Evolutionary conservation across 2,113 vertebrate species (phyloP), one percentile per base, ranked within the genome.

Genomic region (Isurus oxyrinchus): DNA sequence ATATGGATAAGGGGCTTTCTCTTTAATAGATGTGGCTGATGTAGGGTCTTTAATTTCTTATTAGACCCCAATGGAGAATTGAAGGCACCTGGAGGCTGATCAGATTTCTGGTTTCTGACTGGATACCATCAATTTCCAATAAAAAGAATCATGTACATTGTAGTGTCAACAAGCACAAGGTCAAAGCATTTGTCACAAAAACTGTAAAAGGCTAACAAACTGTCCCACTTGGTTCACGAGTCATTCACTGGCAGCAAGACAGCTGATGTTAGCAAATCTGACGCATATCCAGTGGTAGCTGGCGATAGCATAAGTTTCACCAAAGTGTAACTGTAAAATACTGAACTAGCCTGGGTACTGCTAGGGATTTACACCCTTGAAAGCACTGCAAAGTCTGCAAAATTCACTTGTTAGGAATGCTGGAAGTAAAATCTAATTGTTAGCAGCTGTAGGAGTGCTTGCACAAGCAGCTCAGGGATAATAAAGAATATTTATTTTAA

Each of bases 341-440:
- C 16, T 90, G 49, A 55, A 57, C 53, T 57, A 57, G 31, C 44
- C 25, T 25, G 27, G 31, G 53, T 35, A 7, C 7, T 55, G 53
- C 49, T 53, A 27, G 86, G 19, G 23, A 55, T 27, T 53, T 57
- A 53, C 87, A 90, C 53, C 44, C 5, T 55, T 53, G 2, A 57
- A 25, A 90, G 11, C 25, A 31, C 55, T 31, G 49, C 53, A 90
- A 90, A 90, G 55, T 27, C 25, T 90, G 87, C 44, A 57, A 81
- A 57, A 90, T 57, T 35, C 87, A 90, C 27, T 88, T 90, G 53
- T 90, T 90, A 90, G 13, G 53, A 53, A 90, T 90, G 87, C 53
- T 57, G 53, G 31, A 90, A 90, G 87, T 57, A 57, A 90, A 53
- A 90, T 27, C 87, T 87, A 87, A 87, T 87, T 87, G 84, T 49